These are phyloP conservation scores for Aphaenogaster rudis DNA, from an alignment of 1,140 invertebrate genomes.

Conservation along the genomic window DNA sequence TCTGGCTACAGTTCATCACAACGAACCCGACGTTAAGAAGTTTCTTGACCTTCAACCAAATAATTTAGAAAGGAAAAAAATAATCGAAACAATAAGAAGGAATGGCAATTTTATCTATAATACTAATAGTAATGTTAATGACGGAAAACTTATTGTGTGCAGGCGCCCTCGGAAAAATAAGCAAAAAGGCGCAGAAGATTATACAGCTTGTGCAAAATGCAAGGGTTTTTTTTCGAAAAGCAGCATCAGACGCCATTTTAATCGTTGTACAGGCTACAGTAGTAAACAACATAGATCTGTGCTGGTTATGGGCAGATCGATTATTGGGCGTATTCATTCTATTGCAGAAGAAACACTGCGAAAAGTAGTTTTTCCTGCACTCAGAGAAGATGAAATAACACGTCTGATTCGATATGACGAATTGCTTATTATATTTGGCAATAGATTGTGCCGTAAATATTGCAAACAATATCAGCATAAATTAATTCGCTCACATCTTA, in stretches of 20 bases:
- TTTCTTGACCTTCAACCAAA: not conserved
- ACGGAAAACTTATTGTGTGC: not conserved
- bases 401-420: constrained; percentile 1
- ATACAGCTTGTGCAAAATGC: constrained; percentile 27
- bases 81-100: no score
- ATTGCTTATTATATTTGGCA: constrained; percentile 17
- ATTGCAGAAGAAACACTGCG: constrained; percentile 17
- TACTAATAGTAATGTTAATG: not conserved
- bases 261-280: not conserved
- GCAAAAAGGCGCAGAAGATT: not conserved
- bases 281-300: constrained; percentile 5
- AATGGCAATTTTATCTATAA: no score
- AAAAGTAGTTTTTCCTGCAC: constrained; percentile 24
- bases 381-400: constrained; percentile 10
- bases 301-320: not conserved
- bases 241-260: constrained; percentile 13
- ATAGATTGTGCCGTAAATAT: constrained; percentile 18
- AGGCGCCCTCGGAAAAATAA: not conserved
- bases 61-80: not conserved
- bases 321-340: constrained; percentile 11
- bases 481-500: constrained; percentile 24
- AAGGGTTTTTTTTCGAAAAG: constrained; percentile 15
- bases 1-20: not conserved
- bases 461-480: constrained; percentile 21
- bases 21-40: not conserved